A percentile compares a stretch with the other conserved stretches of the same genome.
Evolutionary conservation across 23 tunicate species (phyloP).

Genomic region (Styela clava): DNA sequence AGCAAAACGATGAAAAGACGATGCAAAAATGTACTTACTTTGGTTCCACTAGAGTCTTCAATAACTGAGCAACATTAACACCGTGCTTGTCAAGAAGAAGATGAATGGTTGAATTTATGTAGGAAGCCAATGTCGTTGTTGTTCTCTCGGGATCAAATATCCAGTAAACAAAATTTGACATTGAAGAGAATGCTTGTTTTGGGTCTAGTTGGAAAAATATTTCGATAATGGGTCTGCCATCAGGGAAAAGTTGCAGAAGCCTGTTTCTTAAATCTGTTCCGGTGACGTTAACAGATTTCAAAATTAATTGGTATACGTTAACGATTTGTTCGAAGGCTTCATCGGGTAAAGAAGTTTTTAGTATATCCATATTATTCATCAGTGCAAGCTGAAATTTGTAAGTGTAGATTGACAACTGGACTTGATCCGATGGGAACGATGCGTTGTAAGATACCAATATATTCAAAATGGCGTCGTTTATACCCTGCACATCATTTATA

Average conservation of each 20-base stretch:
- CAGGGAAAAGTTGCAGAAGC: background rate
- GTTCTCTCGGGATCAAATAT: constrained; percentile 5
- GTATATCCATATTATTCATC: background rate
- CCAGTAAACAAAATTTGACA: background rate
- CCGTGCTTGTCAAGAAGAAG: background rate
- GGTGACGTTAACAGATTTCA: background rate
- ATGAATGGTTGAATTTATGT: constrained; percentile 1
- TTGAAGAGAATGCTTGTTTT: background rate
- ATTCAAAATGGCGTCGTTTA: background rate
- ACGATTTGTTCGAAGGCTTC: constrained; percentile 3
- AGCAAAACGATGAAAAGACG: no score
- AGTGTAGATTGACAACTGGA: background rate
- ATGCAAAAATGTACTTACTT: constrained; percentile 16
- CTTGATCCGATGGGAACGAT: constrained; percentile 8
- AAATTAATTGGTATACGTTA: background rate
- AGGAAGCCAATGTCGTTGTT: background rate
- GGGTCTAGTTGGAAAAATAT: constrained; percentile 5
- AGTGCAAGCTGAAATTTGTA: background rate
- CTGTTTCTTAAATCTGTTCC: background rate
- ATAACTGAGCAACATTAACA: background rate
- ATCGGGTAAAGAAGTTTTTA: background rate
- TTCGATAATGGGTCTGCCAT: constrained; percentile 7
- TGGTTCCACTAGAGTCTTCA: constrained; percentile 7
- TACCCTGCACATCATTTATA: background rate
- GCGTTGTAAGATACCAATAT: constrained; percentile 2